Evolutionary conservation across 2,888 invertebrate genomes (phyloP), one percentile per base, ranked within the genome.

Genomic region (Strigamia maritima): DNA sequence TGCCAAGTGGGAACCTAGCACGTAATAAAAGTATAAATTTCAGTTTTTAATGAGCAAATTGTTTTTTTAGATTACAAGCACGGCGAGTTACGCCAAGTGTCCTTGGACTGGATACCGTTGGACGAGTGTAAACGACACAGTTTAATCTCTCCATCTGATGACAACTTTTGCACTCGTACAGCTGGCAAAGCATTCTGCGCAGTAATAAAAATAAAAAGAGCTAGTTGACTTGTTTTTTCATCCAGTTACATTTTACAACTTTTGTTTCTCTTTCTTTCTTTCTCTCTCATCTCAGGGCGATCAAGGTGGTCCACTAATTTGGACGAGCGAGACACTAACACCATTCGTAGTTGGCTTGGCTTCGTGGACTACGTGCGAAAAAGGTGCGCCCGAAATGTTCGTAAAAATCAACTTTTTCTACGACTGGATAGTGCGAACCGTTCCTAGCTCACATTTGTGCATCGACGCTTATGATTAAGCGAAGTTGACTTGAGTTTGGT

Each of bases 271-370:
- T n/a, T 19, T 54, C 19, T 70, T 16, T n/a, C n/a, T n/a, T n/a
- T n/a, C n/a, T n/a, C n/a, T n/a, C n/a, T 26, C 28, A 28, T 70
- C 28, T 70, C 12, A 70, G 70, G 70, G 70, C 28, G 70, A 70
- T 70, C 70, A 70, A 70, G 70, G 70, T 28, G 28, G 70, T 26
- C 70, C 70, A 28, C 28, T 70, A 70, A 70, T 70, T 70, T 70
- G 70, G 70, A 70, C 70, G 16, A 28, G 26, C 28, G 4, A 70
- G 16, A 70, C 24, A 24, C n/a, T 12, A 12, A 14, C n/a, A 28
- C 26, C 70, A 4, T 70, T n/a, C n/a, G 70, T 70, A 7, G 26
- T 70, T 6, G 70, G 70, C n/a, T 26, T 70, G 26, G 70, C 70
- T 7, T 26, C 70, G 14, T 70, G 28, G 28, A 70, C 70, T 14